Conservation (phyloP, 2,113 vertebrate genomes). For the Triplophysa rosa region DNA sequence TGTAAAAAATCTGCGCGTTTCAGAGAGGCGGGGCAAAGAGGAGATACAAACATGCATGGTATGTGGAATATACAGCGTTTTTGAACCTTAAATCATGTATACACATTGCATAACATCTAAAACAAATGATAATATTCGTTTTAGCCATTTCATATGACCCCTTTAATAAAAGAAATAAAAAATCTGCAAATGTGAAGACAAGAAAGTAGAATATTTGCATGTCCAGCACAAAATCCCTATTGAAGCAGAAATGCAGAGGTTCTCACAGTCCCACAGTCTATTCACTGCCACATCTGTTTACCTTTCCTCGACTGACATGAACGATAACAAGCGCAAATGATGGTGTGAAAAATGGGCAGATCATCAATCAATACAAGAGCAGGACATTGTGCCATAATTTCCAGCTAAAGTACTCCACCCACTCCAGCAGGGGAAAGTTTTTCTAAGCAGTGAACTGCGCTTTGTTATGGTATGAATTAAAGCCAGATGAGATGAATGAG, state of each 20-base stretch:
- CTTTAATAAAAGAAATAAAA: neutral
- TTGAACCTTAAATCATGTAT: too few species aligned
- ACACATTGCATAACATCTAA: too few species aligned
- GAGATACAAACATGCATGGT: too few species aligned
- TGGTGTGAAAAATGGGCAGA: constrained; percentile 44
- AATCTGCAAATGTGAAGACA: neutral
- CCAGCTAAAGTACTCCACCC: constrained; percentile 32
- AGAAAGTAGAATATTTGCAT: neutral
- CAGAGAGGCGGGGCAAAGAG: too few species aligned
- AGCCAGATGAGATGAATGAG: constrained; percentile 40
- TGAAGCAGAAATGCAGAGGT: constrained; percentile 5
- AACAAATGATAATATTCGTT: too few species aligned
- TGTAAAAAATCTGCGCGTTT: too few species aligned
- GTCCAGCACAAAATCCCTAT: too few species aligned
- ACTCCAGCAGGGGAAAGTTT: neutral
- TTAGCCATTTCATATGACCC: too few species aligned
- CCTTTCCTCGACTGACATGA: constrained; percentile 16
- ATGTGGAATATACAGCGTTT: too few species aligned
- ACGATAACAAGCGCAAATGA: constrained; percentile 24
- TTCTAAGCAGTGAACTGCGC: constrained; percentile 26
- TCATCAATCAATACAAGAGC: constrained; percentile 41
- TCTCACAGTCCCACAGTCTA: constrained; percentile 27
- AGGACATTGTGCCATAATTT: constrained; percentile 33
- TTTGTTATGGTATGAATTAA: constrained; percentile 35
- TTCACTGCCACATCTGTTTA: constrained; percentile 39